Conservation (phyloP, 2,113 vertebrate genomes). For the Paralichthys olivaceus region DNA sequence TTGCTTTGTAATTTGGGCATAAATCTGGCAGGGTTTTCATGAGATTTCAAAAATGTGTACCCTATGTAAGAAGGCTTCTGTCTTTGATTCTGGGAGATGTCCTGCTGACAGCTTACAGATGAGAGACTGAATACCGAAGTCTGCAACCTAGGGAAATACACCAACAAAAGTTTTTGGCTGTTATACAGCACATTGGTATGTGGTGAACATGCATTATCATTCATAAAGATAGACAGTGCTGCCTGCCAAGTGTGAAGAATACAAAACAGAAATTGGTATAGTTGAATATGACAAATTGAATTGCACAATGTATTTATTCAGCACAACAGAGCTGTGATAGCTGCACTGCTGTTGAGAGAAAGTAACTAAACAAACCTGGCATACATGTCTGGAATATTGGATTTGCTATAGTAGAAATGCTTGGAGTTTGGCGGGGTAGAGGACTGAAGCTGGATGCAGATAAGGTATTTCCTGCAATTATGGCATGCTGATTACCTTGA, state of each 20-base stretch:
- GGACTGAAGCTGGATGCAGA: constrained; percentile 77
- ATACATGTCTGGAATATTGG: constrained; percentile 68
- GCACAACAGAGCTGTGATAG: constrained; percentile 20
- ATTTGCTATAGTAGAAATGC: neutral
- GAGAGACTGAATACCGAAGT: constrained; percentile 61
- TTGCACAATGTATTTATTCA: constrained; percentile 1
- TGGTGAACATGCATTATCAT: constrained; percentile 25
- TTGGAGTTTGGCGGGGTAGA: constrained; percentile 64
- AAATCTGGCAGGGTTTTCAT: too few relatives aligned
- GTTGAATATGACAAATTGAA: constrained; percentile 1
- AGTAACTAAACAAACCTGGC: constrained; percentile 76
- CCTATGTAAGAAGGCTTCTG: neutral
- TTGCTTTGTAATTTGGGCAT: too few relatives aligned
- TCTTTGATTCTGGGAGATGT: constrained; percentile 6
- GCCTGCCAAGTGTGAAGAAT: constrained; percentile 11
- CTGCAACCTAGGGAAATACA: constrained; percentile 39
- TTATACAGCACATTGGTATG: constrained; percentile 29
- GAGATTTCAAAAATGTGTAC: neutral
- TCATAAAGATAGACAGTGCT: constrained; percentile 28
- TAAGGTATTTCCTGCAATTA: constrained; percentile 53
- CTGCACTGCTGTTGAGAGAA: constrained; percentile 18
- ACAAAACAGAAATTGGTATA: neutral
- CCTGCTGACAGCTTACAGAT: neutral
- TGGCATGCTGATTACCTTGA: constrained; percentile 54
- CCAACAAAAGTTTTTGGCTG: constrained; percentile 73